Conservation (phyloP, 2,888 invertebrate species). For the Chalcis sispes region DNA sequence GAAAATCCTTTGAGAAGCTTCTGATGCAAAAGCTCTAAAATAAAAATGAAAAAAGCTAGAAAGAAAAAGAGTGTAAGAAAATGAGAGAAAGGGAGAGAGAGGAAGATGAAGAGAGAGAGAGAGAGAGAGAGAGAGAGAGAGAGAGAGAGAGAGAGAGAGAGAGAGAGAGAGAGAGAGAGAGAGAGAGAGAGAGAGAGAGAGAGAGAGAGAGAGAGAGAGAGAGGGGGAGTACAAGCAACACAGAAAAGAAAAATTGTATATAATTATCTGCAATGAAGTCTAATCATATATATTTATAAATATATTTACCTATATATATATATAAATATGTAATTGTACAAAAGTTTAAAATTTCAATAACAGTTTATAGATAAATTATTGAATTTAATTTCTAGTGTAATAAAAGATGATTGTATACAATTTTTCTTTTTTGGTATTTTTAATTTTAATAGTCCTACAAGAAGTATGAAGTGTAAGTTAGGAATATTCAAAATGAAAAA, state of each 20-base stretch:
- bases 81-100: slow-evolving; percentile 43
- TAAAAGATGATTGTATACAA: slow-evolving; percentile 36
- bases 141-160: too few relatives aligned
- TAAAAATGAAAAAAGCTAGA: slow-evolving; percentile 30
- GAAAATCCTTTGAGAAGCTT: slow-evolving; percentile 41
- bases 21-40: too few relatives aligned
- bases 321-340: slow-evolving; percentile 21
- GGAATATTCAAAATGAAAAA: slow-evolving; percentile 44
- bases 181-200: too few relatives aligned
- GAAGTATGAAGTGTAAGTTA: slow-evolving; percentile 27
- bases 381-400: background rate
- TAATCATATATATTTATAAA: slow-evolving; percentile 13
- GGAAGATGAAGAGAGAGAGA: slow-evolving; percentile 34
- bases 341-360: slow-evolving; percentile 24
- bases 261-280: slow-evolving; percentile 26
- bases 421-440: slow-evolving; percentile 48
- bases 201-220: slow-evolving; percentile 1
- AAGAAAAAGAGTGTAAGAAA: slow-evolving; percentile 37
- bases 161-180: too few relatives aligned
- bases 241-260: slow-evolving; percentile 48
- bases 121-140: too few relatives aligned
- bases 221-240: slow-evolving; percentile 39
- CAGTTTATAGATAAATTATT: slow-evolving; percentile 28
- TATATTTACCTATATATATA: slow-evolving; percentile 17
- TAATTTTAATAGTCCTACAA: slow-evolving; percentile 46